Evolutionary conservation across 2,888 invertebrate species (phyloP), one percentile per base, ranked within the genome.

Genomic region (Xanthia icteritia): DNA sequence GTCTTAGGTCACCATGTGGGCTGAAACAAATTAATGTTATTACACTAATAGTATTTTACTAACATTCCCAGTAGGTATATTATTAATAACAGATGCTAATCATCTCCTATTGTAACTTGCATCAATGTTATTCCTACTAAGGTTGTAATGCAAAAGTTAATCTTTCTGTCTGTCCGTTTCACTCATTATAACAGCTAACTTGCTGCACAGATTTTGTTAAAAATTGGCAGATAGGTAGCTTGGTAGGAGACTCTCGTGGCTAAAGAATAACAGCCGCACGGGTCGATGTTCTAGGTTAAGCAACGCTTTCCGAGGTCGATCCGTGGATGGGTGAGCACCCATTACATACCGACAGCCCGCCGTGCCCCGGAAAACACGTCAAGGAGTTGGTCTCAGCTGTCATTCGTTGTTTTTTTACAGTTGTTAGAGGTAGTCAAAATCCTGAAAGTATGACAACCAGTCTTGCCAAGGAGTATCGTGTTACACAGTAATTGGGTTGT

Each of bases 81-180:
- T 77, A 85, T 77, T 82, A 84, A 64, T 86, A 70, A 23, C 51
- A 70, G 36, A 84, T 83, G 66, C 27, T 86, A 83, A 86, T 86
- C 72, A 77, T 67, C 15, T 27, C 5, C 63, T 83, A 83, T 81
- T 83, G 79, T 83, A 70, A 60, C 20, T 23, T 48, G 80, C 56
- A 66, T 66, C 56, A 82, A 82, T 79, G 65, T 27, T 58, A 31
- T 82, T 48, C 36, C n/a, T 5, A 23, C 23, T 36, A 2, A 45
- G n/a, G 65, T 31, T 56, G 39, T 1, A 27, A 82, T 65, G 13
- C 1, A 6, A 58, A 58, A 27, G 48, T 48, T 56, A 27, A 48
- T 48, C 8, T 73, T 15, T 20, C 0, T 51, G 27, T n/a, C 1
- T 27, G n/a, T 64, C 5, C 4, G 58, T 66, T 39, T 45, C 1